Base-by-base conservation (phyloP, 2,113 vertebrate species). In the Dasyornis broadbenti region DNA sequence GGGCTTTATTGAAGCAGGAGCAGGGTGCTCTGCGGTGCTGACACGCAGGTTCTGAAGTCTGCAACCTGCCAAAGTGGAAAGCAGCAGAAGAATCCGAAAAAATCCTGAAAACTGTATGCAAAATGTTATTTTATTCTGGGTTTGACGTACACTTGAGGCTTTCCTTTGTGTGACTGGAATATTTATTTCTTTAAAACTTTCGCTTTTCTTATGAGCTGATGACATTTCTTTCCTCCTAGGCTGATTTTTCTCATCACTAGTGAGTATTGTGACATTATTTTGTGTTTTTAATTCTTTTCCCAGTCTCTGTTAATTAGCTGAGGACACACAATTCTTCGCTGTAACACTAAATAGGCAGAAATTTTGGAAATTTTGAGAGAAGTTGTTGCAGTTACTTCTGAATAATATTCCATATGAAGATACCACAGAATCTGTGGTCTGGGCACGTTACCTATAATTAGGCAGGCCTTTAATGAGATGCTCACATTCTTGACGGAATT, bases 391-490 rank as follows among this genome's bases (percentile, higher is more conserved):
- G 66, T 68, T 89, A 10, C 56, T 81, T 60, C 28, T 86, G 88
- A 52, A 52, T 44, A 87, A 53, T 64, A 82, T 61, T 79, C 64
- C 60, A 7, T 52, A 15, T 49, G 68, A 80, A 89, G 83, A 71
- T 91, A 31, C 81, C 53, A 19, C 71, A 54, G 71, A 50, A 85
- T 84, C 86, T 82, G 73, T 73, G 91, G 94, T 89, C 92, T 93
- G 94, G 92, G 81, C 93, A 96, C 15, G 77, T 94, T 96, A 93
- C 80, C 84, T 93, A 20, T 95, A 96, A 96, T 97, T 97, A 97
- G 49, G 78, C 69, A 78, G 40, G 21, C 44, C 82, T 89, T 94
- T 96, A 97, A 96, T 94, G 85, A 96, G 93, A 90, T 95, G 69
- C 89, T 95, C 7, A 5, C 95, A 94, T 97, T 97, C 96, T 95